Conservation (phyloP, 2,888 invertebrate genomes). For the Pantelozetes paolii region DNA sequence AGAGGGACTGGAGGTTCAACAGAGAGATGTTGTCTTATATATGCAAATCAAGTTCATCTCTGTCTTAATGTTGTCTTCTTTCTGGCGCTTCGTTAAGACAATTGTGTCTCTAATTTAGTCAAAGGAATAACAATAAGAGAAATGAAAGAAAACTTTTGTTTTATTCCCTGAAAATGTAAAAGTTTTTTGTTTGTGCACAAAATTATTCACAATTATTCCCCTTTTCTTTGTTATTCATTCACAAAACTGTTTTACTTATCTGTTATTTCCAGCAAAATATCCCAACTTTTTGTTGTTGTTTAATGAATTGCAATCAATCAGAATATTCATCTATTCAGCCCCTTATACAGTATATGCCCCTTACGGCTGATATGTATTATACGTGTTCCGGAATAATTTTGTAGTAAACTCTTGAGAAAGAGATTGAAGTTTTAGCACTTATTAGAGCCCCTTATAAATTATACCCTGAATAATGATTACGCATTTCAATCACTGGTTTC, state of each 20-base stretch:
- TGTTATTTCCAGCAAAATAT: neutral
- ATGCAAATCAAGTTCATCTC: slow-evolving; percentile 1
- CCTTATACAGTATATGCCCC: neutral
- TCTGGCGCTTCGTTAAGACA: neutral
- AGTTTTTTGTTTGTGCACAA: neutral
- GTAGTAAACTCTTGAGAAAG: neutral
- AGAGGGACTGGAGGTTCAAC: neutral
- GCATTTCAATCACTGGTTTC: neutral
- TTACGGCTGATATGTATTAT: neutral
- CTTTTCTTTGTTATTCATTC: neutral
- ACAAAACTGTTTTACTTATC: no score
- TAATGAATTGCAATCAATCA: slow-evolving; percentile 3
- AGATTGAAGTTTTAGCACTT: no score
- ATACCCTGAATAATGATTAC: neutral
- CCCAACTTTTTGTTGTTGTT: neutral
- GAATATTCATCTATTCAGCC: neutral
- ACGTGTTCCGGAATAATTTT: slow-evolving; percentile 8
- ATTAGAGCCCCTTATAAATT: no score
- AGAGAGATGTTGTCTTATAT: neutral
- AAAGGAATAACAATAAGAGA: neutral
- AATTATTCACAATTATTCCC: neutral
- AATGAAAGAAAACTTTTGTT: neutral
- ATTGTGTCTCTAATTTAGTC: neutral
- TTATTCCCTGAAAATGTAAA: neutral
- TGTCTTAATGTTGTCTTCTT: neutral